A percentile compares a stretch with the other conserved stretches of the same genome.
These are phyloP conservation scores for Echinops telfairi DNA, from an alignment of 2,113 vertebrate species.

Conservation along the genomic window DNA sequence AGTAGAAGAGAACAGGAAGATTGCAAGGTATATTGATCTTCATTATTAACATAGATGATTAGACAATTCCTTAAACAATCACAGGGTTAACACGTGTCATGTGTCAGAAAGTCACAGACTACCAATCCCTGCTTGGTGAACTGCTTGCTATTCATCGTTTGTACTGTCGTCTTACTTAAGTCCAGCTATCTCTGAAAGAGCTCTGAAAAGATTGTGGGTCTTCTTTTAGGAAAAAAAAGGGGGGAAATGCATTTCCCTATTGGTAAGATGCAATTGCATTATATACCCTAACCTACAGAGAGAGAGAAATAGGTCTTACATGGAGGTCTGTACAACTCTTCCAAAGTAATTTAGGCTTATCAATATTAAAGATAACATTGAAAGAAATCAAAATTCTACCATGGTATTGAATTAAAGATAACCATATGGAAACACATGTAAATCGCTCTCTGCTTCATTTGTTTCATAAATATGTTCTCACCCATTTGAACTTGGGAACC, in stretches of 20 bases:
- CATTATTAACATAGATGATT: constrained; percentile 70
- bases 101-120: background rate
- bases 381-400: constrained; percentile 16
- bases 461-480: background rate
- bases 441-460: background rate
- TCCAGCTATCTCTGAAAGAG: background rate
- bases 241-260: background rate
- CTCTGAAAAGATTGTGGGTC: constrained; percentile 12
- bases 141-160: background rate
- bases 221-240: background rate
- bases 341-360: constrained; percentile 23
- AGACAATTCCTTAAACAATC: background rate
- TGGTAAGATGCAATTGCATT: background rate
- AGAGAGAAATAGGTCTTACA: background rate
- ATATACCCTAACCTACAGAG: background rate
- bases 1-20: constrained; percentile 71
- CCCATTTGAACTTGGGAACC: background rate
- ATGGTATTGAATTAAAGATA: background rate
- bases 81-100: background rate
- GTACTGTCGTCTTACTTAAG: background rate
- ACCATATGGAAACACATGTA: background rate
- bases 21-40: constrained; percentile 78
- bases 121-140: no score
- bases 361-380: background rate
- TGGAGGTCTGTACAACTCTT: constrained; percentile 27